Evolutionary conservation across 2,113 vertebrate genomes (phyloP).

Genomic region (Seriola rivoliana): DNA sequence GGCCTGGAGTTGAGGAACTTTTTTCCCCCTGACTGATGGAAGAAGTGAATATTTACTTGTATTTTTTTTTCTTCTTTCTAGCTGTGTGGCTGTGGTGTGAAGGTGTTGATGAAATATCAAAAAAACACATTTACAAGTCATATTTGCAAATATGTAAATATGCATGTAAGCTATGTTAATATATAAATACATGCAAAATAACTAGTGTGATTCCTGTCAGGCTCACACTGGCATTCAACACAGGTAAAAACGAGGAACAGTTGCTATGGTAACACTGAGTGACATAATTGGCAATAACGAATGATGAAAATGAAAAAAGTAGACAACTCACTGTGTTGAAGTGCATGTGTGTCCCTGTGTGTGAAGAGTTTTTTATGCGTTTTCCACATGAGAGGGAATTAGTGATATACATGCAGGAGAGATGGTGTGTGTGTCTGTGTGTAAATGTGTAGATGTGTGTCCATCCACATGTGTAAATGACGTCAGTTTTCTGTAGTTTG

Average conservation of each 20-base stretch:
- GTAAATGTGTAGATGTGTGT: too few relatives aligned
- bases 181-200: not conserved
- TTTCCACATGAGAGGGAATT: not conserved
- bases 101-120: not conserved
- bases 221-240: not conserved
- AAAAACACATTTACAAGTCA: not conserved
- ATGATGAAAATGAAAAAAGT: not conserved
- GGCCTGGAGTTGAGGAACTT: not conserved
- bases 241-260: slow-evolving; percentile 26
- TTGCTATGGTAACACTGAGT: slow-evolving; percentile 34
- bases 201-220: not conserved
- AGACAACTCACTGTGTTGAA: not conserved
- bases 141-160: not conserved
- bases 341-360: not conserved
- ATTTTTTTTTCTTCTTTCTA: not conserved
- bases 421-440: not conserved
- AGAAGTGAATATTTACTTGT: not conserved
- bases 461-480: too few relatives aligned
- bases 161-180: too few relatives aligned
- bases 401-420: not conserved
- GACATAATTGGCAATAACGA: not conserved
- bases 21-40: not conserved
- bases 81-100: not conserved
- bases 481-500: too few relatives aligned
- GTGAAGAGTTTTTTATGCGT: not conserved